A percentile compares a stretch with the other conserved stretches of the same genome.
Conservation (phyloP, 1,140 invertebrate species). For the Apocrypta bakeri region DNA sequence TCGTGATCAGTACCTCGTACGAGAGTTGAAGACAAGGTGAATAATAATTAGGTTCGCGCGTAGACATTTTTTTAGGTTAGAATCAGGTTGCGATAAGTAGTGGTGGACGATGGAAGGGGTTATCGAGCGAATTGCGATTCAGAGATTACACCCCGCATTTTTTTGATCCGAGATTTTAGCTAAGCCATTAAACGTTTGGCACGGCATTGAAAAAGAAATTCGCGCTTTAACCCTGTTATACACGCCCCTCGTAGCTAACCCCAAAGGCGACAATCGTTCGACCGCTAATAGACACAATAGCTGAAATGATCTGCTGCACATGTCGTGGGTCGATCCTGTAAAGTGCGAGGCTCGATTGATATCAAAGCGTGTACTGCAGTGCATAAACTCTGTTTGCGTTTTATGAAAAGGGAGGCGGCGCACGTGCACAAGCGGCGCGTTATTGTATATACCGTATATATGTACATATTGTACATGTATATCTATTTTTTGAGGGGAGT, state of each 20-base stretch:
- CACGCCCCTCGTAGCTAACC: no score
- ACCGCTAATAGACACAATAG: conserved; percentile 2
- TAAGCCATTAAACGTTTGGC: neutral
- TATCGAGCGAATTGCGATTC: neutral
- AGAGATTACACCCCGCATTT: neutral
- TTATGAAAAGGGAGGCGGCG: neutral
- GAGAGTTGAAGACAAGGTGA: no score
- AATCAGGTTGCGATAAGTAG: no score
- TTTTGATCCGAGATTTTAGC: neutral
- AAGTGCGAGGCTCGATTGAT: conserved; percentile 16
- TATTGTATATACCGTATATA: no score
- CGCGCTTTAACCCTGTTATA: neutral
- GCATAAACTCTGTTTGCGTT: neutral
- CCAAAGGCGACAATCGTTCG: no score
- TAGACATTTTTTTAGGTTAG: no score
- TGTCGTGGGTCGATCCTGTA: conserved; percentile 11
- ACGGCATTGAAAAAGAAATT: neutral
- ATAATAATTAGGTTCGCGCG: no score
- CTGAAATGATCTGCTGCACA: neutral
- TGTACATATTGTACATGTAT: neutral
- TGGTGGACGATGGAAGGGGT: no score
- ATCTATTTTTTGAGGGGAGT: neutral
- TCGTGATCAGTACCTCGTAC: no score
- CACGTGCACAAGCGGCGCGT: neutral
- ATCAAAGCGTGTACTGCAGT: neutral